phyloP scores from a whole-genome alignment of 1,140 invertebrate genomes.

The Conopomorpha cramerella region DNA sequence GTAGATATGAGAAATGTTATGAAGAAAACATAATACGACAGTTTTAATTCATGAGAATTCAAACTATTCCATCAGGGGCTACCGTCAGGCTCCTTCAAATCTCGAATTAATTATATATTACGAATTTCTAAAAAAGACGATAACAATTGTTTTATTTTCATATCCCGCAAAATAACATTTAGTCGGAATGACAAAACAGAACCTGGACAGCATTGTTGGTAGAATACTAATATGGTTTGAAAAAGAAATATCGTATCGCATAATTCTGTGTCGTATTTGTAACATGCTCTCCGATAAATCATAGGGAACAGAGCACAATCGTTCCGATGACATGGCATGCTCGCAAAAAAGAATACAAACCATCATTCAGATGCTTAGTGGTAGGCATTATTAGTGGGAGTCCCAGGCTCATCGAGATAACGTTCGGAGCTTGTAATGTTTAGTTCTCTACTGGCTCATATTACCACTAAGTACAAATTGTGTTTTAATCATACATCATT shows the following conservation, averaged over 20 bases:
- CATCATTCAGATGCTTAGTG: conserved; percentile 49
- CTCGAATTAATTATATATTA: conserved; percentile 38
- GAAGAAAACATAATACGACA: conserved; percentile 20
- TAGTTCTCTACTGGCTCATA: too few species aligned
- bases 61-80: conserved; percentile 23
- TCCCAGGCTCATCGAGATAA: too few species aligned
- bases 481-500: too few species aligned
- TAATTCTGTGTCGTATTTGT: conserved; percentile 57
- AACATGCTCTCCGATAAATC: conserved; percentile 56
- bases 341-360: conserved; percentile 54
- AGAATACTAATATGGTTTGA: conserved; percentile 57
- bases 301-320: conserved; percentile 55
- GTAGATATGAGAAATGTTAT: conserved; percentile 19
- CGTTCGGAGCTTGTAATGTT: too few species aligned
- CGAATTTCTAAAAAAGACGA: conserved; percentile 28
- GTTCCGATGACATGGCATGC: conserved; percentile 55
- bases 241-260: conserved; percentile 56
- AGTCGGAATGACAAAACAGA: conserved; percentile 56
- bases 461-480: too few species aligned
- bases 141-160: conserved; percentile 50
- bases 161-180: conserved; percentile 57
- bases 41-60: conserved; percentile 43
- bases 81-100: conserved; percentile 34
- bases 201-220: conserved; percentile 42
- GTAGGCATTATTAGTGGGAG: conserved; percentile 53